Percentiles rank a stretch among this genome's conserved stretches.
Evolutionary conservation across 2,113 vertebrate species (phyloP).

Genomic region (Grantiella picta): DNA sequence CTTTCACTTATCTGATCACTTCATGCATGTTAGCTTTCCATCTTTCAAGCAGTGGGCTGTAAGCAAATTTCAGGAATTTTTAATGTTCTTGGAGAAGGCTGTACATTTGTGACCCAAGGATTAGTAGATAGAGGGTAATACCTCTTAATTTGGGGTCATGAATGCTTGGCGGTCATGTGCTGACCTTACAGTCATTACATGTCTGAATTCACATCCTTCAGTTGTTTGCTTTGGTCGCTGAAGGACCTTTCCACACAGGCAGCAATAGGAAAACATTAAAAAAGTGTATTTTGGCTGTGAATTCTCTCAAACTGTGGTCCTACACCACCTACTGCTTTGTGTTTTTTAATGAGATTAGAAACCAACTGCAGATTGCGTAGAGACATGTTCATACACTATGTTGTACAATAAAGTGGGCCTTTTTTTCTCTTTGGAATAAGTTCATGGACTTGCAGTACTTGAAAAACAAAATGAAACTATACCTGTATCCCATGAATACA

Average conservation of each 20-base stretch:
- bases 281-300: background rate
- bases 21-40: constrained; percentile 26
- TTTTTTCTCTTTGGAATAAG: background rate
- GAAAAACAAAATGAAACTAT: background rate
- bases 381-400: background rate
- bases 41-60: constrained; percentile 52
- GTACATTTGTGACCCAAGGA: constrained; percentile 56
- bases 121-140: constrained; percentile 63
- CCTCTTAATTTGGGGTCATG: constrained; percentile 60
- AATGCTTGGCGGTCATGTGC: constrained; percentile 38
- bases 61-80: constrained; percentile 65
- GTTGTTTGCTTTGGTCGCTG: constrained; percentile 20
- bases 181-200: constrained; percentile 50
- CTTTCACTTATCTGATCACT: constrained; percentile 32
- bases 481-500: background rate
- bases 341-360: background rate
- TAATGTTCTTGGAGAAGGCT: constrained; percentile 36
- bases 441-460: background rate
- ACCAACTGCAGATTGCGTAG: background rate
- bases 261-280: background rate
- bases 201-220: constrained; percentile 53
- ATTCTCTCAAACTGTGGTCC: background rate
- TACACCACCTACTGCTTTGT: background rate
- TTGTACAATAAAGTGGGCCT: accelerated
- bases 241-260: constrained; percentile 8